Evolutionary conservation across 2,113 vertebrate genomes (phyloP), one percentile per base, ranked within the genome.

Genomic region (Neodon shergylaensis): DNA sequence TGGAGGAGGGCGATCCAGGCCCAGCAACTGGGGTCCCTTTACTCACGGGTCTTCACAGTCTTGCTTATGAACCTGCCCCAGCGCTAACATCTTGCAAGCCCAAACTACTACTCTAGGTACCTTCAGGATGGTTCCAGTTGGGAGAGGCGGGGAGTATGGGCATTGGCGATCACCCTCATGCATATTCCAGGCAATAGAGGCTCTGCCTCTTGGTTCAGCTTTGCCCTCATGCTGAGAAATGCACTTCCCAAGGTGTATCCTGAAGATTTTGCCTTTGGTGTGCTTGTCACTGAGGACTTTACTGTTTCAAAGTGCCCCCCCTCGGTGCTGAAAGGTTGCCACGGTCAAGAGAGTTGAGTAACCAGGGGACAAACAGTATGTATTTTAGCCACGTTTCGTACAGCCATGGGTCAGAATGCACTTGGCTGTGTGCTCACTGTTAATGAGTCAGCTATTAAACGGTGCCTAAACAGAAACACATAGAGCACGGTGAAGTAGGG

Each of bases 391-490:
- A n/a, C 73, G 61, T 31, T 63, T 28, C 24, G 13, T 33, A 39
- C n/a, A 92, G 61, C 47, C 77, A 21, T 24, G 31, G 68, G 31
- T 90, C 33, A 79, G 0, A 87, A 54, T 36, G 42, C 83, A 39
- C 22, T 11, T 78, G 33, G 74, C 49, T 5, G 2, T 47, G 72
- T 81, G 17, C 19, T 92, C 90, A 70, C 1, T 26, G 72, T 31
- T 81, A 70, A 79, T 42, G 65, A 76, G 13, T 49, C 26, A 90
- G 74, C 47, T 78, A 63, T 73, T 87, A 95, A 90, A 39, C 3
- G 14, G 76, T 72, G 7, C 16, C 92, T 78, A 52, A 68, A 96
- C 54, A 92, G 47, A 96, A 92, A 83, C 86, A 63, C 78, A 63
- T 21, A 78, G 42, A 84, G 84, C 54, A 82, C 82, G 58, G 66